These are phyloP conservation scores for Phymatocera aterrima DNA, from an alignment of 2,888 invertebrate species.

Conservation along the genomic window DNA sequence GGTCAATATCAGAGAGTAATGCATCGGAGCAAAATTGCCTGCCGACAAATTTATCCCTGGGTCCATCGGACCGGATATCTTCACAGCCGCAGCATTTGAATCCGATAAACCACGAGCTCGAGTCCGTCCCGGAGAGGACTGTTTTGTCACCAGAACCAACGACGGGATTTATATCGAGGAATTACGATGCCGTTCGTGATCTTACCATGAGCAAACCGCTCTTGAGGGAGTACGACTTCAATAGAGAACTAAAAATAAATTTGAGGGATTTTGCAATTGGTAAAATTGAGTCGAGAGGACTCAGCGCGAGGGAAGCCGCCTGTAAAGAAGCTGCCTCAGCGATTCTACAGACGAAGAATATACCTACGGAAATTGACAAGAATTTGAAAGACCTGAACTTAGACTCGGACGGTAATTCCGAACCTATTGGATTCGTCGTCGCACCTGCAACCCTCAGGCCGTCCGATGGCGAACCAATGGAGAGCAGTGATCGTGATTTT, in stretches of 20 bases:
- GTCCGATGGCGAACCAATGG: slow-evolving; percentile 45
- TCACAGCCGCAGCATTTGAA: slow-evolving; percentile 32
- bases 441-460: slow-evolving; percentile 44
- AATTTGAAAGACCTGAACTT: slow-evolving; percentile 45
- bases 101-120: slow-evolving; percentile 21
- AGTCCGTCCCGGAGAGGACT: slow-evolving; percentile 30
- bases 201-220: slow-evolving; percentile 40
- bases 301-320: slow-evolving; percentile 21
- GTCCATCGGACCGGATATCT: slow-evolving; percentile 33
- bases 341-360: neutral
- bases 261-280: slow-evolving; percentile 58
- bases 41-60: slow-evolving; percentile 50
- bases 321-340: slow-evolving; percentile 23
- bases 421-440: slow-evolving; percentile 40
- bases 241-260: slow-evolving; percentile 56
- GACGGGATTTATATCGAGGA: slow-evolving; percentile 36
- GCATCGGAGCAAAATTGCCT: slow-evolving; percentile 51
- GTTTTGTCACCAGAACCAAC: slow-evolving; percentile 44
- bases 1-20: slow-evolving; percentile 59
- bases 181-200: slow-evolving; percentile 43
- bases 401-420: slow-evolving; percentile 39
- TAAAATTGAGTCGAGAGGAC: slow-evolving; percentile 57
- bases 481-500: slow-evolving; percentile 47
- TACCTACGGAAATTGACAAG: slow-evolving; percentile 43
- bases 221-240: slow-evolving; percentile 45